Percentiles rank a stretch among this genome's conserved stretches.
phyloP scores from a whole-genome alignment of 2,888 invertebrate species.

The Pachycephus smyrnensis region DNA sequence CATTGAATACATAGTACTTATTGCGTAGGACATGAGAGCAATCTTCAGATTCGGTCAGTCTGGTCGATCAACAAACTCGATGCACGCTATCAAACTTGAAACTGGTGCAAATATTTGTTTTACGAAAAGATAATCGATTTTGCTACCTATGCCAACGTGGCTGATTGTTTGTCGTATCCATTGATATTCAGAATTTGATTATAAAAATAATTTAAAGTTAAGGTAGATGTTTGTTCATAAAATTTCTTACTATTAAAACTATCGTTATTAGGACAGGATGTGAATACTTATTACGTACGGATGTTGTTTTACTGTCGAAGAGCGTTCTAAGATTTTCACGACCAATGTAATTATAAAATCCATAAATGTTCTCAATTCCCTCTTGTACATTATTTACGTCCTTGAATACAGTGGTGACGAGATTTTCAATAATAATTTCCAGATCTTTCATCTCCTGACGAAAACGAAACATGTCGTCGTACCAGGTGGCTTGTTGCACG shows the following conservation, averaged over 20 bases:
- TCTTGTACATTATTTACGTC: constrained; percentile 84
- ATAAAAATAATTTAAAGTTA: neutral
- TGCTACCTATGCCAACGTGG: neutral
- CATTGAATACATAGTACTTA: neutral
- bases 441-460: constrained; percentile 73
- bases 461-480: constrained; percentile 77
- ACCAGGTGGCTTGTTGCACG: constrained; percentile 86
- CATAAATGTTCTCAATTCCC: constrained; percentile 81
- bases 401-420: constrained; percentile 83
- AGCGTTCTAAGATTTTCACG: constrained; percentile 78
- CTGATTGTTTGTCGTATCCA: neutral
- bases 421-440: constrained; percentile 84
- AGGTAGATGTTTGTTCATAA: neutral
- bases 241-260: neutral
- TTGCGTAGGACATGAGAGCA: neutral
- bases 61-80: neutral
- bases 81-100: neutral
- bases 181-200: neutral
- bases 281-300: constrained; percentile 63
- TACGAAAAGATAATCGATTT: neutral
- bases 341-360: constrained; percentile 82
- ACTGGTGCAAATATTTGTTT: neutral
- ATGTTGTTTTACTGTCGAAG: constrained; percentile 77
- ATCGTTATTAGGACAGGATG: neutral
- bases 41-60: neutral